Percentiles rank a stretch among this genome's conserved stretches.
Evolutionary conservation across 2,888 invertebrate species (phyloP).

Genomic region (Andrena praecox): DNA sequence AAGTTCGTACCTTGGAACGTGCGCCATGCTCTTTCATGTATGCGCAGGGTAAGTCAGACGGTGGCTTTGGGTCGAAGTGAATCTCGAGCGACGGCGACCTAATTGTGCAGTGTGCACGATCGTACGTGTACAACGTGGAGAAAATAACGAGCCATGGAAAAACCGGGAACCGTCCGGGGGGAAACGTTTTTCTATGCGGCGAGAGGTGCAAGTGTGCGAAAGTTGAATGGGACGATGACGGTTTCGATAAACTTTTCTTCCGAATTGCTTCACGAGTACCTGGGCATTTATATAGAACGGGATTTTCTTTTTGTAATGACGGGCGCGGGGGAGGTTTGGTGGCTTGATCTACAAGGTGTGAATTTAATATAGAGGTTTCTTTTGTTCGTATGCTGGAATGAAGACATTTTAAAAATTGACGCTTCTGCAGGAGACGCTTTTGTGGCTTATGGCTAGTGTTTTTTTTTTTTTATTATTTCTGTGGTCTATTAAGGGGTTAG

Average conservation of each 20-base stretch:
- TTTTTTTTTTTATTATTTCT: too few relatives aligned
- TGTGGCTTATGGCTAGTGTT: too few relatives aligned
- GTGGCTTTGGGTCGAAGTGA: conserved; percentile 35
- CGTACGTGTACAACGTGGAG: conserved; percentile 33
- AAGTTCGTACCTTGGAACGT: conserved; percentile 11
- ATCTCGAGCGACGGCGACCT: conserved; percentile 54
- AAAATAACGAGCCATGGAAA: conserved; percentile 17
- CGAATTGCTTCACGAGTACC: background rate
- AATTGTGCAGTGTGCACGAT: conserved; percentile 42
- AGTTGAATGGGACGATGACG: background rate
- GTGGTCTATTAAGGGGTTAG: too few relatives aligned
- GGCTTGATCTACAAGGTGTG: too few relatives aligned
- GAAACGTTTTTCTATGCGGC: background rate
- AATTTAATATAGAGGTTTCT: too few relatives aligned
- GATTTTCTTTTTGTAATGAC: too few relatives aligned
- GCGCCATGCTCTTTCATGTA: conserved; percentile 18
- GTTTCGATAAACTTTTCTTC: background rate
- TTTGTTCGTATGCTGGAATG: too few relatives aligned
- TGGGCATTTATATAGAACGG: too few relatives aligned
- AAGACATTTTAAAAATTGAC: too few relatives aligned
- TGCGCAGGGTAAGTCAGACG: conserved; percentile 12
- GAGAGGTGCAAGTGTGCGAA: background rate
- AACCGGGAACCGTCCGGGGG: background rate
- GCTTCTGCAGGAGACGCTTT: too few relatives aligned
- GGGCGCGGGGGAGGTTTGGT: too few relatives aligned